phyloP scores from a whole-genome alignment of 2,888 invertebrate species.

The Drosophila mulleri region DNA sequence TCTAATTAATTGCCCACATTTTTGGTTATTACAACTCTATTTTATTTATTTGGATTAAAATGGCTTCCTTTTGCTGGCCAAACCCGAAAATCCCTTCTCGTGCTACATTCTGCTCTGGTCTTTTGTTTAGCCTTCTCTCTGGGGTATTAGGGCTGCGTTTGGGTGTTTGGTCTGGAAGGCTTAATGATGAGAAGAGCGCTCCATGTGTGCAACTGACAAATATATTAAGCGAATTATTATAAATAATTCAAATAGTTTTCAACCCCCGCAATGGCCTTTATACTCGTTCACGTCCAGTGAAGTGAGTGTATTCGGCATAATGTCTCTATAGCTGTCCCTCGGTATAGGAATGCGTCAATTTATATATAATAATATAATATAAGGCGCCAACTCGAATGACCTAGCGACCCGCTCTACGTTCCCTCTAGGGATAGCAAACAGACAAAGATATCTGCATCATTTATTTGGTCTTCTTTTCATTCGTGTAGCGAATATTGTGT shows the following conservation, averaged over 20 bases:
- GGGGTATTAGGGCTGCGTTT: slow-evolving; percentile 3
- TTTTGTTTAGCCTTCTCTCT: slow-evolving; percentile 15
- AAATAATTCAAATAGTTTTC: slow-evolving; percentile 63
- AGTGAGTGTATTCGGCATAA: not conserved
- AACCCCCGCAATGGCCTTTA: not conserved
- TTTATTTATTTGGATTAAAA: not conserved
- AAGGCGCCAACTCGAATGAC: no score
- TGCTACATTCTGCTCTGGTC: no score
- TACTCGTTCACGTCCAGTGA: not conserved
- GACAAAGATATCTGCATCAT: not conserved
- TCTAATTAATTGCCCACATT: not conserved
- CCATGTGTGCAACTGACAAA: slow-evolving; percentile 38
- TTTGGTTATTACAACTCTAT: not conserved
- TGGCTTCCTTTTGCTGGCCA: slow-evolving; percentile 1
- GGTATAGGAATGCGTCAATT: no score
- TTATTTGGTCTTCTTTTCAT: not conserved
- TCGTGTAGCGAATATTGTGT: not conserved
- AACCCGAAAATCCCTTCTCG: no score
- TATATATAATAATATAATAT: no score
- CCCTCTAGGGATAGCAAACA: not conserved
- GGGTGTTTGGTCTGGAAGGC: slow-evolving; percentile 1
- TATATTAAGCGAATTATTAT: slow-evolving; percentile 62
- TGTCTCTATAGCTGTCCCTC: no score
- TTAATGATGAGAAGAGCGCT: slow-evolving; percentile 30
- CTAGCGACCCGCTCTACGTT: not conserved